Evolutionary conservation across 1,140 invertebrate genomes (phyloP).

Genomic region (Cyclargus thomasi): DNA sequence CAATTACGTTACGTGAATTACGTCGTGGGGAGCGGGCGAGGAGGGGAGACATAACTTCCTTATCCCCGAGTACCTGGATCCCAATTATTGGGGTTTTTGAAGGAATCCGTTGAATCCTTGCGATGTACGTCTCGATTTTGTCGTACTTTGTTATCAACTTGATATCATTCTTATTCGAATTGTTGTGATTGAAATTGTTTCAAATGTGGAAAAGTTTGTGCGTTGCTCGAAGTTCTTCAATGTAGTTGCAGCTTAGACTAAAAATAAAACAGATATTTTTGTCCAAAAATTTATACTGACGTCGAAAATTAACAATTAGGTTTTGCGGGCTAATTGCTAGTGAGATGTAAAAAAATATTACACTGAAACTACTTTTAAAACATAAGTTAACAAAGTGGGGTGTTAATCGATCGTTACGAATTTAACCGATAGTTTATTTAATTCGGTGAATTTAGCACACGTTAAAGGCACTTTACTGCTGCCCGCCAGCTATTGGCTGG

Average conservation of each 20-base stretch:
- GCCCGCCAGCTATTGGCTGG: constrained; percentile 4
- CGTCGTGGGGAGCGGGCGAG: background rate
- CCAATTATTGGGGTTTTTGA: constrained; percentile 1
- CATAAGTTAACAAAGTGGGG: background rate
- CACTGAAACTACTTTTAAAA: background rate
- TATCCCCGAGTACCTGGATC: background rate
- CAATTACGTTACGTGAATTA: constrained; percentile 3
- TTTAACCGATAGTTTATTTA: constrained; percentile 14
- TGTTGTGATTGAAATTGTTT: too few relatives aligned
- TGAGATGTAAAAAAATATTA: background rate
- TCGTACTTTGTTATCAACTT: background rate
- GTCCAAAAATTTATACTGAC: too few relatives aligned
- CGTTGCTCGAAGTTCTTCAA: too few relatives aligned
- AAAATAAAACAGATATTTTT: too few relatives aligned
- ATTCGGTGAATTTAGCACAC: constrained; percentile 14
- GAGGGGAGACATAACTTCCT: background rate
- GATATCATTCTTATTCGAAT: too few relatives aligned
- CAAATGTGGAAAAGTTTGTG: too few relatives aligned
- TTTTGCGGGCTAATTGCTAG: too few relatives aligned
- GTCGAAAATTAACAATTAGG: too few relatives aligned
- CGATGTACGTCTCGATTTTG: background rate
- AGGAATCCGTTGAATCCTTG: background rate
- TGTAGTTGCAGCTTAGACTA: too few relatives aligned
- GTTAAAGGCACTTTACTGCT: constrained; percentile 15
- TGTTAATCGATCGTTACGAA: background rate